phyloP scores from a whole-genome alignment of 2,888 invertebrate species.

The Andrena marginata region DNA sequence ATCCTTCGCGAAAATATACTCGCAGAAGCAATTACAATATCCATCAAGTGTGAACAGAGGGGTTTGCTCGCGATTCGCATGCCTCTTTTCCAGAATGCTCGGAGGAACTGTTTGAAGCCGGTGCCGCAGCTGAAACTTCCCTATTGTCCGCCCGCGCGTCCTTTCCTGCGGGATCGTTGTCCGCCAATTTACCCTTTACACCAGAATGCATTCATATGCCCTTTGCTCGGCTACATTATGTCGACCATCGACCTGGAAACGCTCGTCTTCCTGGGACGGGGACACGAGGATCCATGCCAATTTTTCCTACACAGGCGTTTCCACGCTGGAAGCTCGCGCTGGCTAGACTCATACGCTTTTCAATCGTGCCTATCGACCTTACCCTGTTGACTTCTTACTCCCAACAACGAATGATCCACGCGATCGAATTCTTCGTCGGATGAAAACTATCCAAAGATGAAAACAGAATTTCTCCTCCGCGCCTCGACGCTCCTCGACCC shows the following conservation, averaged over 20 bases:
- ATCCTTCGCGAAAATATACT: not conserved
- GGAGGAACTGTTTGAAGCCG: not conserved
- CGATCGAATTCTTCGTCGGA: not conserved
- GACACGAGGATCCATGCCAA: slow-evolving; percentile 37
- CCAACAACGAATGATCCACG: not conserved
- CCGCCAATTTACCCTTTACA: slow-evolving; percentile 51
- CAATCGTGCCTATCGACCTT: not conserved
- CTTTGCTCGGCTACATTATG: slow-evolving; percentile 47
- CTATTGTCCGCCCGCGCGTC: not conserved
- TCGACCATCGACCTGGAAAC: slow-evolving; percentile 56
- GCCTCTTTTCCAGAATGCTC: not conserved
- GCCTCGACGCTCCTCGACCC: not conserved
- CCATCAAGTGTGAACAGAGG: not conserved
- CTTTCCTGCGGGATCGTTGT: slow-evolving; percentile 4
- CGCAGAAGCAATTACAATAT: not conserved
- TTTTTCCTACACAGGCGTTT: slow-evolving; percentile 36
- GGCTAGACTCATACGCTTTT: not conserved
- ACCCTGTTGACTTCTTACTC: not conserved
- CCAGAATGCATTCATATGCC: slow-evolving; percentile 40
- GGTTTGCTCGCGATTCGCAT: not conserved
- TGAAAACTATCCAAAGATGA: not conserved
- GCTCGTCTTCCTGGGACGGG: slow-evolving; percentile 31
- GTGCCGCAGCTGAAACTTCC: not conserved
- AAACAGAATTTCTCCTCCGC: not conserved
- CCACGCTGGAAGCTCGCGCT: not conserved